Evolutionary conservation across 2,797 vertebrate species (phyloP), one percentile per base, ranked within the genome.

Genomic region (Sebastes paucispinis): DNA sequence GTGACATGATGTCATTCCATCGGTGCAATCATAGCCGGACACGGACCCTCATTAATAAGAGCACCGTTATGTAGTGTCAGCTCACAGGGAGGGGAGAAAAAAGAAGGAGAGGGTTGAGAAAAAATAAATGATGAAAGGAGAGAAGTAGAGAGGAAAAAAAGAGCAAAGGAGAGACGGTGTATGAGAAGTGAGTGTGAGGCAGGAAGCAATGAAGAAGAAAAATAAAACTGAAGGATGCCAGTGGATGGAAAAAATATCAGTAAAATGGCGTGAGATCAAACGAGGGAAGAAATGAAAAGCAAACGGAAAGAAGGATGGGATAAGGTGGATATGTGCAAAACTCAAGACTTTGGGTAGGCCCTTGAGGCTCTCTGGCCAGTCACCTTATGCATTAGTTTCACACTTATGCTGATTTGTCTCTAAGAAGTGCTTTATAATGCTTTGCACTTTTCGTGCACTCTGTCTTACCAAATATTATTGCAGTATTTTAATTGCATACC

Each of bases 1-100:
- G 90, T 93, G 91, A 92, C 93, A 91, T 93, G 88, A 93, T 93
- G 91, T 92, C 89, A 92, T 92, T 87, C 82, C 77, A 73, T 68
- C 63, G 47, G 83, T 88, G 88, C 88, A 93, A 92, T 94, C 88
- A 92, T 87, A 89, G 88, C 84, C 52, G 65, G 69, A 87, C 85
- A 72, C 79, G 18, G 82, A 64, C 39, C 47, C 75, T 82, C 89
- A 91, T 94, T 89, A 92, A 93, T 93, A 92, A 91, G 68, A 83
- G 73, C 80, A 59, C 12, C 10, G 43, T 74, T 81, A 64, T 68
- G 63, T 78, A 29, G 77, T 79, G 80, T 84, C 83, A 64, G 75
- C 67, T 82, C 65, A 5, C 50, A 64, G 29, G 25, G 75, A 75
- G 13, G 52, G 72, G 65, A 60, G 65, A 60, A 69, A 69, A 16